Evolutionary conservation across 2,888 invertebrate species (phyloP), one percentile per base, ranked within the genome.

Genomic region (Pseudolycoriella hygida): DNA sequence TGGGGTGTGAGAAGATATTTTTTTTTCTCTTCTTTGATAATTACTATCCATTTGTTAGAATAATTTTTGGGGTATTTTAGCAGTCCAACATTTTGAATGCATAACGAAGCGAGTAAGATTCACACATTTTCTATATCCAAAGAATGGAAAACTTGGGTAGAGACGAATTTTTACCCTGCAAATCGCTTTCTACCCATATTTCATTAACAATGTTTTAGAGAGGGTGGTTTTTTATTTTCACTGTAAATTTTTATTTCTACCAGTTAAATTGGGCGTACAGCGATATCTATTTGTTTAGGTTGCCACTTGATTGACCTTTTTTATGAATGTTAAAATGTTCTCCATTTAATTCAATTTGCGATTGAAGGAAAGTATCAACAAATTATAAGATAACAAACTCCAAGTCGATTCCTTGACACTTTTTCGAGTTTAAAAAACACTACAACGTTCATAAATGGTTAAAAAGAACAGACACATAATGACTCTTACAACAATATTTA

Each of bases 271-370:
- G 19, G 19, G 40, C 40, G 19, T 40, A 19, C 40, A 18, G 19
- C 17, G 40, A 40, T 40, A 40, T 40, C 40, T 40, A 40, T 40
- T 19, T 40, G 40, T 40, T 40, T 40, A 40, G 40, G 40, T 19
- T 40, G 18, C 19, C 40, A 19, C 19, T 40, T 18, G 40, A 40
- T 40, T 40, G 40, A 40, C 40, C 40, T 40, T 40, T 40, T 40
- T 40, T 34, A 34, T 34, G 34, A 34, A 34, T 34, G 11, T 14
- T 46, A 49, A 49, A 34, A 34, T 34, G 12, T 34, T 10, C 34
- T 10, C 34, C 15, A 12, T 34, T 34, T 34, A 14, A 34, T 34
- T 34, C 34, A 34, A 34, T 34, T 34, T 34, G 15, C 12, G 34
- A 34, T 14, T 14, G 15, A 12, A 34, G 15, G 11, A 34, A 34